Evolutionary conservation across 2,113 vertebrate species (phyloP).

Genomic region (Amphiprion percula): DNA sequence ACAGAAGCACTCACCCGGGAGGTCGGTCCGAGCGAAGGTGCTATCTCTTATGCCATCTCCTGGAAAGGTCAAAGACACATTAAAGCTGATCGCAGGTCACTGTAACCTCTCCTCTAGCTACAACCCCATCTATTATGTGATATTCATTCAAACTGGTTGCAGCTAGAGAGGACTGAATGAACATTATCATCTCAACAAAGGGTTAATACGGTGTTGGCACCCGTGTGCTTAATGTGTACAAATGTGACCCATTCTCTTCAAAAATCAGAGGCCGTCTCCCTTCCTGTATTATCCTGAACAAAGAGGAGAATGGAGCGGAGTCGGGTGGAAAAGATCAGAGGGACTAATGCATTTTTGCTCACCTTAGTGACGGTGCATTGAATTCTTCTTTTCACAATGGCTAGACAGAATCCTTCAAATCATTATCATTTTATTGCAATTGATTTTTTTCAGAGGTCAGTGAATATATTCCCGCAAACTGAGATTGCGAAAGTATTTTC

Average conservation of each 20-base stretch:
- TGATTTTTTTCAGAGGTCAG: constrained; percentile 41
- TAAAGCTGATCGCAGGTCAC: constrained; percentile 35
- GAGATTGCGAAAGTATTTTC: constrained; percentile 29
- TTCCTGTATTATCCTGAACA: constrained; percentile 36
- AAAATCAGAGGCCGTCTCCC: constrained; percentile 24
- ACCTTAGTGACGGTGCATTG: constrained; percentile 44
- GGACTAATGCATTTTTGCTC: constrained; percentile 47
- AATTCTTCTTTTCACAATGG: constrained; percentile 43
- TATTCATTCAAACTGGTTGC: background rate
- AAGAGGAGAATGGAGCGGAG: constrained; percentile 39
- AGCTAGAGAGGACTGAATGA: constrained; percentile 17
- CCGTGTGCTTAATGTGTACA: constrained; percentile 46
- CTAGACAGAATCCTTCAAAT: constrained; percentile 48
- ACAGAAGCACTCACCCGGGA: constrained; percentile 86
- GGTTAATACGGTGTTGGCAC: constrained; percentile 16
- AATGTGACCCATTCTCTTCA: constrained; percentile 55
- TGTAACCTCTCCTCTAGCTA: background rate
- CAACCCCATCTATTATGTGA: constrained; percentile 15
- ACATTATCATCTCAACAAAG: constrained; percentile 41
- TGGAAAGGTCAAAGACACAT: constrained; percentile 75
- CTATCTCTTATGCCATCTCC: constrained; percentile 93
- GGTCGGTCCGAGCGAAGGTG: constrained; percentile 93
- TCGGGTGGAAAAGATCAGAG: constrained; percentile 37
- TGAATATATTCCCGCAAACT: constrained; percentile 25
- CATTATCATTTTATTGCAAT: constrained; percentile 52